phyloP scores from a whole-genome alignment of 2,113 vertebrate species.

The Myotis davidii region DNA sequence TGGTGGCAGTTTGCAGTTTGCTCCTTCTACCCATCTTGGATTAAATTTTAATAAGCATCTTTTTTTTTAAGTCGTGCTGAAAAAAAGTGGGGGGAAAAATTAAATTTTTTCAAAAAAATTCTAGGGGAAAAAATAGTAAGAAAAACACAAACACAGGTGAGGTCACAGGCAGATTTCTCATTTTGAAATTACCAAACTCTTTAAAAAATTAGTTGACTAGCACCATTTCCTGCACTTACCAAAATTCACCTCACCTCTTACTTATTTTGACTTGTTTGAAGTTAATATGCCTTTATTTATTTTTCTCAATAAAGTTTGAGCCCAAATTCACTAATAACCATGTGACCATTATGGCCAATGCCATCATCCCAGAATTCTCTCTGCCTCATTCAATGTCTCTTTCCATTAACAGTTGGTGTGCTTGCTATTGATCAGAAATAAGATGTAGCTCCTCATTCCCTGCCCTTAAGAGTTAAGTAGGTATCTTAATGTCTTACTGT shows the following conservation, averaged over 20 bases:
- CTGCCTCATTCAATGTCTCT: background rate
- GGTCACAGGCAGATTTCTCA: background rate
- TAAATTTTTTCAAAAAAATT: background rate
- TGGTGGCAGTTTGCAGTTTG: background rate
- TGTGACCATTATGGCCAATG: background rate
- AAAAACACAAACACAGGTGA: background rate
- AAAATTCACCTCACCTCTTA: background rate
- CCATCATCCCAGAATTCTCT: conserved; percentile 15
- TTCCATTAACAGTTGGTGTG: conserved; percentile 11
- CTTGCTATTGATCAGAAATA: background rate
- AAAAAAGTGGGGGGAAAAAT: background rate
- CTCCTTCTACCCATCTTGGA: background rate
- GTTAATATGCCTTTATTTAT: background rate
- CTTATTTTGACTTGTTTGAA: background rate
- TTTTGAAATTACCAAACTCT: background rate
- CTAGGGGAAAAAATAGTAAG: background rate
- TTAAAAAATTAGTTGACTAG: background rate
- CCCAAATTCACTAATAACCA: background rate
- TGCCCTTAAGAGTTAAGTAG: background rate
- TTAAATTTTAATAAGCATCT: background rate
- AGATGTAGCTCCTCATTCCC: background rate
- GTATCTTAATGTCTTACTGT: background rate
- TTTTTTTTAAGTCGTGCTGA: background rate
- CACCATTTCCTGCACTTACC: background rate
- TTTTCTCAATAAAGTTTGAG: conserved; percentile 1